Base-by-base conservation (phyloP, 2,888 invertebrate species). In the Drosophila falleni region DNA sequence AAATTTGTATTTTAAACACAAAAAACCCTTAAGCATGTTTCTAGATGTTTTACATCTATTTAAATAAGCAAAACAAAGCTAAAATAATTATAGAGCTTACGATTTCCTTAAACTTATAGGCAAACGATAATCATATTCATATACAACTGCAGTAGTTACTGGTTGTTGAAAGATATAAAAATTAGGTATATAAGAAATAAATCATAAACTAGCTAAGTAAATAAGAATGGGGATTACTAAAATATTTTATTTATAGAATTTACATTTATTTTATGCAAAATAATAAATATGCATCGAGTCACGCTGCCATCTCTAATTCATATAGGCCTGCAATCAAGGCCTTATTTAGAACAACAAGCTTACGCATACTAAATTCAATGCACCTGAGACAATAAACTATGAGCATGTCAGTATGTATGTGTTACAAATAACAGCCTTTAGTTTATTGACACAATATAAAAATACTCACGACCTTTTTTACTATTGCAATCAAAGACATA, bases 321-420 rank as follows among this genome's bases (percentile, higher is more conserved):
- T 11, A 15, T 54, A 44, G n/a, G 29, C 61, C 33, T 61, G 71
- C 15, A 31, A 42, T 16, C 49, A 72, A 39, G 29, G 39, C 35
- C 29, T n/a, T 16, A 41, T 3, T 47, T 19, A 3, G 31, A 33
- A 9, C 42, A 19, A 23, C 47, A 71, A 47, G 71, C 49, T 56
- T 50, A 55, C 44, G 65, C 65, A 55, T 72, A 55, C 44, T n/a
- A 35, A 64, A 44, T 51, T 60, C 41, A 55, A 15, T 66, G 66
- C 74, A 72, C 42, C 66, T 73, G 66, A 56, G 53, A 44, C 72
- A 73, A 72, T 66, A 72, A 56, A 49, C 39, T 31, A 35, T 63
- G 26, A 35, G 42, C 29, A 39, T 62, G 16, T 29, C 13, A 19
- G 31, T 23, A 31, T 49, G 9, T 54, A 13, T 60, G 15, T 23